Evolutionary conservation across 53 echinoderm and acorn worm genomes (phyloP).

Genomic region (Crossaster papposus): DNA sequence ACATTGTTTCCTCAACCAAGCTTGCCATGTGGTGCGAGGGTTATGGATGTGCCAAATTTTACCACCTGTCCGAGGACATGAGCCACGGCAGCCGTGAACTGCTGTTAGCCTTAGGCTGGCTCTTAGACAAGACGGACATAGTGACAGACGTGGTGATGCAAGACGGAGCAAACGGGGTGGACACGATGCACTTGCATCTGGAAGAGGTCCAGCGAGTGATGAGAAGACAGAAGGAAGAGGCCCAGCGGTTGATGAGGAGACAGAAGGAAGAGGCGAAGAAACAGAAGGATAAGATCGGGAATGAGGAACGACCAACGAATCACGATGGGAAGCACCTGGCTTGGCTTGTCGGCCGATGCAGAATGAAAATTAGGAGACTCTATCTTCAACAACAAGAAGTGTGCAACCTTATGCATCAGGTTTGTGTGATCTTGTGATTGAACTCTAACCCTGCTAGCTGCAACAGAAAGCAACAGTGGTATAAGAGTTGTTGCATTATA

Average conservation of each 20-base stretch:
- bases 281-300: not conserved
- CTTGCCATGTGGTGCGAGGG: slow-evolving; percentile 56
- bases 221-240: not conserved
- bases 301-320: not conserved
- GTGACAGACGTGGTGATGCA: slow-evolving; percentile 27
- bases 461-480: too few species aligned
- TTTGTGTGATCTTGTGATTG: not conserved
- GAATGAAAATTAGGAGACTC: slow-evolving; percentile 59
- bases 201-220: slow-evolving; percentile 18
- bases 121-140: slow-evolving; percentile 64
- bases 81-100: slow-evolving; percentile 67
- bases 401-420: slow-evolving; percentile 62
- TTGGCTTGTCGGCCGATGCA: slow-evolving; percentile 68
- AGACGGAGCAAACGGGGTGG: slow-evolving; percentile 4
- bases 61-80: slow-evolving; percentile 26
- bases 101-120: slow-evolving; percentile 71
- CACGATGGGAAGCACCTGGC: slow-evolving; percentile 47
- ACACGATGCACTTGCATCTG: slow-evolving; percentile 35
- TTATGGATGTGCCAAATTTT: slow-evolving; percentile 55
- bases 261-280: not conserved
- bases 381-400: slow-evolving; percentile 68
- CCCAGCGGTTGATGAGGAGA: not conserved
- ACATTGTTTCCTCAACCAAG: slow-evolving; percentile 34
- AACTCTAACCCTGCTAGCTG: too few species aligned
- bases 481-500: too few species aligned